Base-by-base conservation (phyloP, 2,888 invertebrate genomes). In the Stenolophus ochropezus region DNA sequence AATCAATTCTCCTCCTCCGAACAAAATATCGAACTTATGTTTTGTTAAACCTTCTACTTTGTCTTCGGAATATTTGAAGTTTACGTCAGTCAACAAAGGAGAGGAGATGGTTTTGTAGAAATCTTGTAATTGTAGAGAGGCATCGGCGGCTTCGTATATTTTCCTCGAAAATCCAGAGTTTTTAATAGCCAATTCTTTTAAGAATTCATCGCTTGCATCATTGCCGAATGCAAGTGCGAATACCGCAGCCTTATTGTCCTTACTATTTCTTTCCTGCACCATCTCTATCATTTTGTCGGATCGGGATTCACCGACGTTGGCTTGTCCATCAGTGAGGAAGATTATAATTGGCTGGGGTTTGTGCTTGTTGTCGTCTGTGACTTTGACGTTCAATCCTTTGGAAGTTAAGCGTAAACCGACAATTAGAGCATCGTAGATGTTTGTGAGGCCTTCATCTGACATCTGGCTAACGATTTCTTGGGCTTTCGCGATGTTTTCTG, bases 351-450 rank as follows among this genome's bases (percentile, higher is more conserved):
- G 80, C 58, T 80, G 92, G 91, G 69, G 92, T 90, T 79, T 91
- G 91, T 0, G 92, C 91, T 86, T 91, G 33, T 56, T 56, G 18
- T 69, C 33, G 16, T 81, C 53, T 4, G 53, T 27, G 20, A 49
- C 65, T 16, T 21, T 18, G 8, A 61, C 16, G 53, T 58, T 23
- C n/a, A n/a, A n/a, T 6, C 65, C 51, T 51, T 51, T 76, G 1
- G 65, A 5, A 75, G 91, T 90, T 0, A 92, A 88, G 42, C 90
- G 88, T 1, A 91, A 83, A 5, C 88, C 88, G 81, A 86, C 85
- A 27, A 87, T 84, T 5, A 94, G 85, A 0, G 93, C 93, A 81
- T 90, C 91, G 83, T 91, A 90, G 83, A 94, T 93, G 85, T 93
- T 92, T 6, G 94, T 93, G 33, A 92, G 25, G 2, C 91, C 92